phyloP scores from a whole-genome alignment of 2,113 vertebrate species.

The Dromaius novaehollandiae region DNA sequence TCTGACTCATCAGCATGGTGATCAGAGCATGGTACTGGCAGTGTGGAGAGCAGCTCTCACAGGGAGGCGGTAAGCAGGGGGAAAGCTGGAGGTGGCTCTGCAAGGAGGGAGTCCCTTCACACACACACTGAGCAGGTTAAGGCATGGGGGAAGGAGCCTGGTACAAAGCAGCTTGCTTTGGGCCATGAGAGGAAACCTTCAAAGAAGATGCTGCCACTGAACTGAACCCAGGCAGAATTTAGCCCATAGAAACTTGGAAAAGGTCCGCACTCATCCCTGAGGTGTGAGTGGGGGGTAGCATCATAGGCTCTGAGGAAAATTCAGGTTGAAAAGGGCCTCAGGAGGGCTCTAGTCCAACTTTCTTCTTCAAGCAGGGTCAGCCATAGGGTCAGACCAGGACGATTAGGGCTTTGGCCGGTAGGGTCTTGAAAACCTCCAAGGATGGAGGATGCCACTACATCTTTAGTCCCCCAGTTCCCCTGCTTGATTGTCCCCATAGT shows the following conservation, averaged over 20 bases:
- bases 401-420: not conserved
- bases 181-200: not conserved
- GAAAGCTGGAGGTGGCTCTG: not conserved
- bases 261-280: not conserved
- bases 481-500: not conserved
- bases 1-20: not conserved
- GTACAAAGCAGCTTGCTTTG: not conserved
- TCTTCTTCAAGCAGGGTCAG: not conserved
- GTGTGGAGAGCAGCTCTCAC: not conserved
- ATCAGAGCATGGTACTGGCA: not conserved
- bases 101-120: fast-evolving
- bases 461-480: not conserved
- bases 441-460: not conserved
- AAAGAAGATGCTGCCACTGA: not conserved
- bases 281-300: not conserved
- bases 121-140: fast-evolving
- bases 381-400: not conserved
- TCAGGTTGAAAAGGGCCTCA: not conserved
- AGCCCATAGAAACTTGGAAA: not conserved
- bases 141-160: not conserved
- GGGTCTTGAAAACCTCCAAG: not conserved
- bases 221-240: not conserved
- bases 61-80: not conserved
- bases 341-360: not conserved
- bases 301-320: not conserved